These are phyloP conservation scores for Pampus argenteus DNA, from an alignment of 2,797 vertebrate species.

Conservation along the genomic window DNA sequence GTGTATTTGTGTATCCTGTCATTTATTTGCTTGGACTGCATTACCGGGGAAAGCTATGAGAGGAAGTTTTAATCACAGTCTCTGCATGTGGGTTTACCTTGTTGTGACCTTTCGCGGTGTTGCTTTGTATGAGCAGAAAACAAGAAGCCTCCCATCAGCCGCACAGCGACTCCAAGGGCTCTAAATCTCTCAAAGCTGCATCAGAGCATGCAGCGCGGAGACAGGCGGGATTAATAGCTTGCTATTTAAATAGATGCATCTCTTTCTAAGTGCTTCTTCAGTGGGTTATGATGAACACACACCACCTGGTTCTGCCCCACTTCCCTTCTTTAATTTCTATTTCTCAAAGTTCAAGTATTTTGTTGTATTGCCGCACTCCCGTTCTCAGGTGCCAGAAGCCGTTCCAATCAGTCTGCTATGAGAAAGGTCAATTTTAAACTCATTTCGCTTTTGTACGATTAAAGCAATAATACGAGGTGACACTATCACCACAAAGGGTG, in stretches of 20 bases:
- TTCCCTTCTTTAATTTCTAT: not conserved
- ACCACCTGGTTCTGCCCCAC: not conserved
- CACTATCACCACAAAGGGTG: not conserved
- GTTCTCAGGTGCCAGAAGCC: not conserved
- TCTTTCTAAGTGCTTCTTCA: slow-evolving; percentile 24
- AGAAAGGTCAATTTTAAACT: not conserved
- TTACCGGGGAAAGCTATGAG: slow-evolving; percentile 28
- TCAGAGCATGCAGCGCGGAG: slow-evolving; percentile 32
- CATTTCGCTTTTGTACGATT: not conserved
- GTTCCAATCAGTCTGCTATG: not conserved
- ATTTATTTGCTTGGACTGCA: slow-evolving; percentile 24
- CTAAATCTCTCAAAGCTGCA: slow-evolving; percentile 52
- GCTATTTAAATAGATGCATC: slow-evolving; percentile 36
- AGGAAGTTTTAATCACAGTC: slow-evolving; percentile 40
- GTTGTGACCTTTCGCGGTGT: slow-evolving; percentile 25
- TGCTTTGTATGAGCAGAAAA: slow-evolving; percentile 48
- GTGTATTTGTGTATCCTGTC: not conserved
- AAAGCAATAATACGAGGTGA: not conserved
- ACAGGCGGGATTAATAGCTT: slow-evolving; percentile 45
- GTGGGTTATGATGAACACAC: slow-evolving; percentile 23
- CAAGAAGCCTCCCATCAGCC: slow-evolving; percentile 39
- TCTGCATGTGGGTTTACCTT: slow-evolving; percentile 42
- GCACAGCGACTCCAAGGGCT: slow-evolving; percentile 28
- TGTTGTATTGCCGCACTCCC: not conserved
- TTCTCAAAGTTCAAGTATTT: not conserved